Evolutionary conservation across 2,113 vertebrate species (phyloP).

Genomic region (Sylvilagus bachmani): DNA sequence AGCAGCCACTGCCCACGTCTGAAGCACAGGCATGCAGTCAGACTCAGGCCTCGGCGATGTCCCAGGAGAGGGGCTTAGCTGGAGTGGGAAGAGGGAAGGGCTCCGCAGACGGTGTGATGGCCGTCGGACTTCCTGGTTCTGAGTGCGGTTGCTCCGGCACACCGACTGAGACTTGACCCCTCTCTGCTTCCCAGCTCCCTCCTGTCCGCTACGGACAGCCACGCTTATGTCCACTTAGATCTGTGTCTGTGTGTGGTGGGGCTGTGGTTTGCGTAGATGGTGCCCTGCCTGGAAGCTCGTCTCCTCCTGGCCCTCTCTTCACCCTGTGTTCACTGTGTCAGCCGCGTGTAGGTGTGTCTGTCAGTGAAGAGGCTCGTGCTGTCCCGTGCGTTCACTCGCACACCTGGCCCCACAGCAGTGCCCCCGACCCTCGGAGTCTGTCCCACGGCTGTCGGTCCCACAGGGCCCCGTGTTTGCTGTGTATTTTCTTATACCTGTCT

Average conservation of each 20-base stretch:
- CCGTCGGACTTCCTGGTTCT: fast-evolving
- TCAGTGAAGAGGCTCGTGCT: neutral
- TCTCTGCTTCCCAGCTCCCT: neutral
- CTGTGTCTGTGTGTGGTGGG: neutral
- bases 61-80: neutral
- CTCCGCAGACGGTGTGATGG: fast-evolving
- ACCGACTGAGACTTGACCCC: neutral
- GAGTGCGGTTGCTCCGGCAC: neutral
- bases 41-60: neutral
- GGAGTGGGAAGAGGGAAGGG: neutral
- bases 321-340: neutral
- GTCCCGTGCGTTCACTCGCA: neutral
- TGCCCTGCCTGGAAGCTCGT: neutral
- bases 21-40: neutral
- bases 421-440: neutral
- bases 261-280: neutral
- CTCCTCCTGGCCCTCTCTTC: neutral
- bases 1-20: neutral
- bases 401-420: neutral
- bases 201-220: neutral
- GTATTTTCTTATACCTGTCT: neutral
- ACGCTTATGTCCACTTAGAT: neutral
- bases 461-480: too few species aligned
- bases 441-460: neutral
- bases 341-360: neutral